Evolutionary conservation across 2,113 vertebrate species (phyloP).

Genomic region (Chlamydotis undulata): DNA sequence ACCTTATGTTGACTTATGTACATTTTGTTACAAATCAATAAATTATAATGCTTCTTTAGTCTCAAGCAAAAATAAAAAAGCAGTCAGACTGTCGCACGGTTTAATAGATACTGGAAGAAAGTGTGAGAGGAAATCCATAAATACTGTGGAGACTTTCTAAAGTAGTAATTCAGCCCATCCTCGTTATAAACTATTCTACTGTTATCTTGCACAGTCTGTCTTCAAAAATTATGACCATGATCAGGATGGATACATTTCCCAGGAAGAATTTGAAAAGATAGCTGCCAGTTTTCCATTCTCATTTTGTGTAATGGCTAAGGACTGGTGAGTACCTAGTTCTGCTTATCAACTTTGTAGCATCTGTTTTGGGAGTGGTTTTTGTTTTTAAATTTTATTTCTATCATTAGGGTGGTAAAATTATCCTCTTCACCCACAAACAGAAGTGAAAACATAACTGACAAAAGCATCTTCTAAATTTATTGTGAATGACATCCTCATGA

Average conservation of each 20-base stretch:
- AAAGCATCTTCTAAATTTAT: background rate
- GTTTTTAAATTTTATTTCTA: background rate
- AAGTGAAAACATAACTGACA: background rate
- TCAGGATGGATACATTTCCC: conserved; percentile 94
- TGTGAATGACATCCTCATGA: background rate
- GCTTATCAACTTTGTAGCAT: background rate
- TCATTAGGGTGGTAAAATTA: background rate
- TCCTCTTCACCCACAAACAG: background rate
- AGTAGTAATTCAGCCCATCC: background rate
- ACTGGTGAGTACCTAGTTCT: conserved; percentile 81
- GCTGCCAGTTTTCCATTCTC: conserved; percentile 95
- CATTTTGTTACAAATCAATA: background rate
- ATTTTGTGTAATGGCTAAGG: conserved; percentile 96
- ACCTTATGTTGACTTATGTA: background rate
- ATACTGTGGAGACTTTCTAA: background rate
- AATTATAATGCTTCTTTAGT: background rate
- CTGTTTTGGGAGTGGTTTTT: background rate
- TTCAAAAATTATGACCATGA: conserved; percentile 98
- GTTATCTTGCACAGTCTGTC: conserved; percentile 82
- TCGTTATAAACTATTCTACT: background rate
- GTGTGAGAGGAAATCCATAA: background rate
- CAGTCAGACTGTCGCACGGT: background rate
- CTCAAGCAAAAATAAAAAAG: background rate
- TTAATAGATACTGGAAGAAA: background rate
- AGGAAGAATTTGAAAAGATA: conserved; percentile 96